phyloP scores from a whole-genome alignment of 2,113 vertebrate genomes.

The Nyctereutes procyonoides region DNA sequence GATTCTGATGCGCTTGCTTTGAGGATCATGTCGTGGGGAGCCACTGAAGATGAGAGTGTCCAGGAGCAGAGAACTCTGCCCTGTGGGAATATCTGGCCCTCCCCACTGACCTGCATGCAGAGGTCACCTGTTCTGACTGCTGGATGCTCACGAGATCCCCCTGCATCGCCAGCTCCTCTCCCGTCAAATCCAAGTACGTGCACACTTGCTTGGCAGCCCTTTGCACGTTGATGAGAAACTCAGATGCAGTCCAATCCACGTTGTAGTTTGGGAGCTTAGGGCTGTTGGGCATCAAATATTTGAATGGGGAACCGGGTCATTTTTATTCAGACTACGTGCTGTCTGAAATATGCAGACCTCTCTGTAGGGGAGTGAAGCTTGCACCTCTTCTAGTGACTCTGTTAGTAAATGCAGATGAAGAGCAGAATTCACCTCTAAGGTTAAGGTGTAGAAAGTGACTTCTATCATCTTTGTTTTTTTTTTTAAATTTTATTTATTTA shows the following conservation, averaged over 20 bases:
- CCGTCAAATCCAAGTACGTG: neutral
- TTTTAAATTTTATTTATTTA: neutral
- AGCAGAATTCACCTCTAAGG: neutral
- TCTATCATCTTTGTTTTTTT: neutral
- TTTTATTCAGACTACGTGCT: neutral
- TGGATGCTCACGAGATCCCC: rapidly evolving
- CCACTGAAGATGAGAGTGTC: too few species aligned
- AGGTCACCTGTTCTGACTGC: rapidly evolving
- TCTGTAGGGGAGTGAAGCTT: too few species aligned
- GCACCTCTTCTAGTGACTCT: too few species aligned
- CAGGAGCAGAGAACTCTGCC: neutral
- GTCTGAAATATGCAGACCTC: neutral
- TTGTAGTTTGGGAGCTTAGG: neutral
- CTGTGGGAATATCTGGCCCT: neutral
- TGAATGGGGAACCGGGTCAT: neutral
- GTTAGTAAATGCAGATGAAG: neutral
- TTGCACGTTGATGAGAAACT: neutral
- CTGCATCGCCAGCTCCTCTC: neutral
- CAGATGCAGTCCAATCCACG: neutral
- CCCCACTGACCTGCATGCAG: rapidly evolving
- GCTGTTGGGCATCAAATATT: neutral
- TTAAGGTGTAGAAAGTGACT: neutral
- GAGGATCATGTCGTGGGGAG: neutral
- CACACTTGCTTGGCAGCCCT: neutral
- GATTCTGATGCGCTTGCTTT: neutral